Evolutionary conservation across 2,888 invertebrate genomes (phyloP), one percentile per base, ranked within the genome.

Genomic region (Cephus pygmeus): DNA sequence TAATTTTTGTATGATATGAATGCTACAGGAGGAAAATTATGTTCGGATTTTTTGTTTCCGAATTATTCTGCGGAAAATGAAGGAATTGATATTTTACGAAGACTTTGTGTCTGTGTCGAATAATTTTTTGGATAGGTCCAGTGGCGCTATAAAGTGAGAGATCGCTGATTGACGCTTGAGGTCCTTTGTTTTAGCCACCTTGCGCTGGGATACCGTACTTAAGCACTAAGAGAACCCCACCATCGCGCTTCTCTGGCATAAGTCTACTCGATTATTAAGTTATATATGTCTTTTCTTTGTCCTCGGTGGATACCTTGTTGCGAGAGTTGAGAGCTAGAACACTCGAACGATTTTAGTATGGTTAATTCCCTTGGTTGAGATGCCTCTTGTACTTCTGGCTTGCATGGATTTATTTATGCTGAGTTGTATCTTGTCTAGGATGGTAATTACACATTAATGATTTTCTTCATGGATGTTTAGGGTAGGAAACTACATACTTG

Each of bases 101-200:
- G 56, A 23, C 23, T 6, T 40, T 23, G 6, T 15, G 15, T 15
- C 15, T 23, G 23, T 40, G 23, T 56, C 56, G 23, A 23, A 23
- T 56, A 23, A 23, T 56, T 23, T 23, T 3, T 56, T 23, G 9
- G 2, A 56, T 56, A 23, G 56, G 23, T 56, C 56, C 56, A 23
- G 56, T 23, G 9, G 56, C 56, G 56, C 23, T 56, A 56, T 9
- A 56, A 23, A 56, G 56, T 56, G 23, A 56, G 40, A 40, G 23
- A 56, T 56, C 15, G 23, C 23, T 56, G 56, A 23, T 56, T 56
- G 56, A 56, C 56, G 56, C 56, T 56, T 56, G 56, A 40, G 30
- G 34, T 71, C 76, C 77, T 81, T 81, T 80, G 79, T 80, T 80
- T 80, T 79, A 82, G 82, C 83, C 84, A 84, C 81, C 85, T 83